These are phyloP conservation scores for Lepus townsendii DNA, from an alignment of 2,797 vertebrate species.

Conservation along the genomic window DNA sequence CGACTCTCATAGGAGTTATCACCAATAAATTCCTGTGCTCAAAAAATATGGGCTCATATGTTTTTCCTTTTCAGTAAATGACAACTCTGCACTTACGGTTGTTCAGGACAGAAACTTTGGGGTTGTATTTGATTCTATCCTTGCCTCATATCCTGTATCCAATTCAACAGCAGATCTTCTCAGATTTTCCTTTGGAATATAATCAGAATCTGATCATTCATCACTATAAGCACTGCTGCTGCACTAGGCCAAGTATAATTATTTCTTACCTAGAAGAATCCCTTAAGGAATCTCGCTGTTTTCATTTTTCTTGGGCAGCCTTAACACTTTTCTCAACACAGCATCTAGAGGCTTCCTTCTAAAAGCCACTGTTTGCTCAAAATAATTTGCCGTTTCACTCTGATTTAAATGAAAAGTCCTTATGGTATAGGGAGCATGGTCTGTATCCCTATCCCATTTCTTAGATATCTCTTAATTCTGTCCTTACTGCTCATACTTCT, in stretches of 20 bases:
- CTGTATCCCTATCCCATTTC: background rate
- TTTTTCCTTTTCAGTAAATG: slow-evolving; percentile 27
- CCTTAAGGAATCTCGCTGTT: background rate
- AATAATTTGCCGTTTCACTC: background rate
- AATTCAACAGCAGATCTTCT: background rate
- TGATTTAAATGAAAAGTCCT: background rate
- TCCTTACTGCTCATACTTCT: background rate
- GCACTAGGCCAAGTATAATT: background rate
- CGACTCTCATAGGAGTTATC: too few relatives aligned
- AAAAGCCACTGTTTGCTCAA: background rate
- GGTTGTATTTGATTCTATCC: background rate
- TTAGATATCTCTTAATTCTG: background rate
- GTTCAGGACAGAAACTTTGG: background rate
- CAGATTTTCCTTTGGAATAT: slow-evolving; percentile 29
- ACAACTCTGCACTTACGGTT: background rate
- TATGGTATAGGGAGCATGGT: background rate
- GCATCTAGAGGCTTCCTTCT: background rate
- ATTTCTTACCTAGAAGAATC: background rate
- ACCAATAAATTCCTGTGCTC: background rate
- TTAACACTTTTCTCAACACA: background rate
- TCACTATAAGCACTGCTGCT: background rate
- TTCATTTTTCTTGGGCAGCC: background rate
- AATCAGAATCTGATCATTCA: background rate
- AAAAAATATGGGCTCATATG: background rate
- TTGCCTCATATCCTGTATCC: background rate